Evolutionary conservation across 2,888 invertebrate genomes (phyloP), one percentile per base, ranked within the genome.

Genomic region (Oscheius onirici): DNA sequence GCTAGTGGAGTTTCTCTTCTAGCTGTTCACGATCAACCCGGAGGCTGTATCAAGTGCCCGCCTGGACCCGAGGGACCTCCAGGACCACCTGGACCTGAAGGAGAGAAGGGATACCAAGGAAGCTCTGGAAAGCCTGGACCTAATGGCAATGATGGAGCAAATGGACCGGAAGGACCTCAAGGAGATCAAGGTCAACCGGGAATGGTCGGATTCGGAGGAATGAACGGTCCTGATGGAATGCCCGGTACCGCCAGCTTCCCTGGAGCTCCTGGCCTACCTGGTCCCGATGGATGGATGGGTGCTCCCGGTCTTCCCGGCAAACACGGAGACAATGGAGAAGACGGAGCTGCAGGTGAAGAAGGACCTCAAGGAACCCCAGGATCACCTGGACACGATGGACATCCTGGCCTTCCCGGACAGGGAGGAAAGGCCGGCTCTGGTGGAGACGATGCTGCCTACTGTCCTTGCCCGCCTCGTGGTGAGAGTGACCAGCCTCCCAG

Each of bases 351-450:
- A 24, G 79, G 79, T 70, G 73, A 74, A 58, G 26, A 61, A 22
- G 81, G 81, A 60, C 93, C 93, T 0, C 93, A 93, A 84, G 95
- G 95, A 75, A 91, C 92, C 28, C 87, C 90, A 22, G 94, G 95
- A 55, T 65, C 66, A n/a, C 76, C 78, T 67, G 82, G 82, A 58
- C 65, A 75, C 34, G 77, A 81, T 43, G 94, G 94, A 49, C 86
- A 70, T 11, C 77, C 80, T 65, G 86, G 86, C 71, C 57, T 69
- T 61, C 78, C 61, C 63, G 87, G 87, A 46, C 74, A 78, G 51
- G 60, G 71, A 8, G 78, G 78, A 28, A 43, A 41, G 28, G 49
- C 54, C 11, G 78, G 78, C 22, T 24, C 34, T 6, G 63, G 69
- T 11, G 78, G 75, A 49, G 44, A 77, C 28, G 78, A 78, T 44